These are phyloP conservation scores for Neuroterus valhalla DNA, from an alignment of 1,140 invertebrate genomes.

Conservation along the genomic window DNA sequence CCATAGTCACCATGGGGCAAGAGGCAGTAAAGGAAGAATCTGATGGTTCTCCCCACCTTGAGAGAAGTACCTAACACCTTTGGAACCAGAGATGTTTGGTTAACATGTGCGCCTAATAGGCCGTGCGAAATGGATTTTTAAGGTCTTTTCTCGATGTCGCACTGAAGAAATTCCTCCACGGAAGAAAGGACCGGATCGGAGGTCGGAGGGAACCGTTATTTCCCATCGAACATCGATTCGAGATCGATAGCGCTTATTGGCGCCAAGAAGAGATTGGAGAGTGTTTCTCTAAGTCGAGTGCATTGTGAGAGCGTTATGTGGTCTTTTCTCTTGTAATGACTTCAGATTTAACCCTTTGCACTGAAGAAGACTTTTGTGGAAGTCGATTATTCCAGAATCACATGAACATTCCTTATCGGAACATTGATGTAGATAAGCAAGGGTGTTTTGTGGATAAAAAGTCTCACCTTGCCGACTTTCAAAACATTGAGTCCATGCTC, in stretches of 20 bases:
- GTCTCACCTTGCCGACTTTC: too few species aligned
- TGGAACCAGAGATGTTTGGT: constrained; percentile 62
- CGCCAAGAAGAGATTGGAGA: constrained; percentile 11
- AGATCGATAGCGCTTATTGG: constrained; percentile 25
- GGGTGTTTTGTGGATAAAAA: too few species aligned
- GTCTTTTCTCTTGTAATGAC: not conserved
- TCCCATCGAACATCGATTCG: constrained; percentile 21
- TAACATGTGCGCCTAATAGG: constrained; percentile 65
- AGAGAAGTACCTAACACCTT: constrained; percentile 34
- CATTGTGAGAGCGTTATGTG: not conserved
- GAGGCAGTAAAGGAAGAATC: constrained; percentile 52
- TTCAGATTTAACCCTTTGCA: too few species aligned
- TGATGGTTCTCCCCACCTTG: constrained; percentile 28
- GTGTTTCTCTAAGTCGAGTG: constrained; percentile 15
- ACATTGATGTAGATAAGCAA: too few species aligned
- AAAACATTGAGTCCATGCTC: too few species aligned
- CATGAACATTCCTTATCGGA: too few species aligned
- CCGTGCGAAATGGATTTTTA: constrained; percentile 65
- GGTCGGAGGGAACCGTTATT: constrained; percentile 14
- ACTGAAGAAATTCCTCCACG: constrained; percentile 1
- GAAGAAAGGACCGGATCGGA: constrained; percentile 24
- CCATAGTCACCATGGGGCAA: too few species aligned
- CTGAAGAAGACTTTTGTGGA: too few species aligned
- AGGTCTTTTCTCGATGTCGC: constrained; percentile 46
- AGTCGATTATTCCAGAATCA: too few species aligned